A percentile compares a stretch with the other conserved stretches of the same genome.
Conservation (phyloP, 2,888 invertebrate genomes). For the Galerucella pusilla region DNA sequence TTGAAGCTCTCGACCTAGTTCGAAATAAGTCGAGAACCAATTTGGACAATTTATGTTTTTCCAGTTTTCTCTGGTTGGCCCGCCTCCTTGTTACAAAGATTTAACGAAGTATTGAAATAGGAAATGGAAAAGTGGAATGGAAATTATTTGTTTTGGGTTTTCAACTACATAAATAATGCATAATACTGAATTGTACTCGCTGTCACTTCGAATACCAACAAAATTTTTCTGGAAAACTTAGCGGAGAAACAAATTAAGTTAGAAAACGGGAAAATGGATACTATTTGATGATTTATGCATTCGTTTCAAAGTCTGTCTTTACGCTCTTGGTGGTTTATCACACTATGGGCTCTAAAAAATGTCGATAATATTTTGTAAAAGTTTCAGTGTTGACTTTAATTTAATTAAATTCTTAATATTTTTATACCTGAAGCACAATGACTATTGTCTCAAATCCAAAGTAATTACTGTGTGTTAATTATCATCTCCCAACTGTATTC, state of each 20-base stretch:
- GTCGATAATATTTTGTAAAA: no score
- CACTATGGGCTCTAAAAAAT: no score
- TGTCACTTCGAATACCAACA: background rate
- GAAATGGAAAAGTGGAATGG: background rate
- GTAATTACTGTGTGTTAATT: background rate
- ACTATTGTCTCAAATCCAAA: background rate
- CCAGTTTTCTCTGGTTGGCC: background rate
- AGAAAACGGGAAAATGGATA: background rate
- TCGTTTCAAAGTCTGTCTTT: no score
- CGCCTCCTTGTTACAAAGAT: constrained; percentile 1
- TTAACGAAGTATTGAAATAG: constrained; percentile 7
- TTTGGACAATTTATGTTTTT: background rate
- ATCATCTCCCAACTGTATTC: background rate
- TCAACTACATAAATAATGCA: constrained; percentile 3
- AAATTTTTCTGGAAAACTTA: background rate
- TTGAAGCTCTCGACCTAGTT: background rate
- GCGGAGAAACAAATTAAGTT: background rate
- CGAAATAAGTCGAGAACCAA: background rate
- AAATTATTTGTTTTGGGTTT: background rate
- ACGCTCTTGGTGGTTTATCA: no score
- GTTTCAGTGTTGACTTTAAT: no score
- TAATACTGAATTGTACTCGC: background rate
- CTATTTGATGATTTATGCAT: background rate
- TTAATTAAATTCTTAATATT: no score
- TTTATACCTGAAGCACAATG: background rate